Conservation (phyloP, 2,888 invertebrate species). For the Nebria salina region DNA sequence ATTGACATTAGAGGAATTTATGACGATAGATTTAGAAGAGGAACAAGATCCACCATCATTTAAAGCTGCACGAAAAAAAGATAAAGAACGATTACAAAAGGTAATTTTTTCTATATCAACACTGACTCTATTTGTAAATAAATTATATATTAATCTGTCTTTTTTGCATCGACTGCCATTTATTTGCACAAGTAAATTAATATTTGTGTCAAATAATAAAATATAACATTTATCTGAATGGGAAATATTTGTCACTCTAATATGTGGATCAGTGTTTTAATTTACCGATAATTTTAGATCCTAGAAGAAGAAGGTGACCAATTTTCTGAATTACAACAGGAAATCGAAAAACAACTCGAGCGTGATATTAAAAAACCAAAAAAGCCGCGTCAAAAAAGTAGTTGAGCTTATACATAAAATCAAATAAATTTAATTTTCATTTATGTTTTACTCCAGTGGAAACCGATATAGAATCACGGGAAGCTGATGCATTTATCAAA, state of each 20-base stretch:
- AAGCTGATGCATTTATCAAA: constrained; percentile 62
- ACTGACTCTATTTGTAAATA: not conserved
- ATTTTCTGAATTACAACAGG: constrained; percentile 81
- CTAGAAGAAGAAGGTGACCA: constrained; percentile 71
- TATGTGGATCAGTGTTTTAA: not conserved
- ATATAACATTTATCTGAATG: not conserved
- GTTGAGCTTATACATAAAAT: not conserved
- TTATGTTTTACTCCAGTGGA: constrained; percentile 13
- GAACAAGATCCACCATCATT: constrained; percentile 97
- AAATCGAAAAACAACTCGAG: constrained; percentile 86
- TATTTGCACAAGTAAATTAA: too few species aligned
- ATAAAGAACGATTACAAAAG: constrained; percentile 84
- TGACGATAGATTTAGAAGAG: constrained; percentile 95
- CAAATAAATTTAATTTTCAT: not conserved
- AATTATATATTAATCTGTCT: constrained; percentile 1
- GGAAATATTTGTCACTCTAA: too few species aligned
- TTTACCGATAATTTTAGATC: constrained; percentile 48
- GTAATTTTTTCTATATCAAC: constrained; percentile 61
- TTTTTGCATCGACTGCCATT: not conserved
- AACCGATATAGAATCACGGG: constrained; percentile 54
- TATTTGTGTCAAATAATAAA: not conserved
- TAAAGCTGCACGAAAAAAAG: constrained; percentile 88
- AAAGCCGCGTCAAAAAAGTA: constrained; percentile 47
- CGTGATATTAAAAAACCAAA: constrained; percentile 65
- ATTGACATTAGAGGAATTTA: constrained; percentile 95